Evolutionary conservation across 2,888 invertebrate species (phyloP), one percentile per base, ranked within the genome.

Genomic region (Drosophila nr. fundita): DNA sequence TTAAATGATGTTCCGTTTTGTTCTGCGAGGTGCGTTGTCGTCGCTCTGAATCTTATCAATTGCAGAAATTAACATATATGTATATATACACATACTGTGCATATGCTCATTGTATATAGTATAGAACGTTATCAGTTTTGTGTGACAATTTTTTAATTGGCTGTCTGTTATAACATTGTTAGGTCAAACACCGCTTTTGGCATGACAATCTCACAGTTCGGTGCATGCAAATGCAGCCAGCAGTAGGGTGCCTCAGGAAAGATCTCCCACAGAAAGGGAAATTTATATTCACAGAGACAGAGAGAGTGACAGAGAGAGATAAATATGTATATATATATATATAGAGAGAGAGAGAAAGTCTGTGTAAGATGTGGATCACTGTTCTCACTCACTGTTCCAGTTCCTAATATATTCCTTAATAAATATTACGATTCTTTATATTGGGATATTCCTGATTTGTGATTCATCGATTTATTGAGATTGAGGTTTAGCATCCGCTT

Each of bases 181-280:
- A 71, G 87, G 89, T 90, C 90, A 89, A 89, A 80, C 78, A 90
- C 87, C 89, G 85, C 70, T 75, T 80, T 87, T 65, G 82, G 83
- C 71, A 66, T 60, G 67, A 59, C 61, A 78, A 74, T 76, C 87
- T 82, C 30, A 53, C 70, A 42, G 64, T 64, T 67, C 59, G 55
- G 50, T 80, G 80, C 83, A 80, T 67, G 73, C 61, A 58, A 74
- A 78, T 80, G 83, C 81, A 83, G 55, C 48, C 38, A 18, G 27
- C 61, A 71, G 38, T 72, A 64, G 67, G 76, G 76, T 80, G 83
- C 57, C 75, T 72, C 79, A 77, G 21, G 52, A 59, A n/a, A 69
- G 53, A 58, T 69, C 13, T 29, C 21, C 50, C 6, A 62, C 36
- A 45, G 18, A 64, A 21, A 32, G 32, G 24, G 11, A 49, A 29